phyloP scores from a whole-genome alignment of 2,797 vertebrate species.

The Coregonus sp. region DNA sequence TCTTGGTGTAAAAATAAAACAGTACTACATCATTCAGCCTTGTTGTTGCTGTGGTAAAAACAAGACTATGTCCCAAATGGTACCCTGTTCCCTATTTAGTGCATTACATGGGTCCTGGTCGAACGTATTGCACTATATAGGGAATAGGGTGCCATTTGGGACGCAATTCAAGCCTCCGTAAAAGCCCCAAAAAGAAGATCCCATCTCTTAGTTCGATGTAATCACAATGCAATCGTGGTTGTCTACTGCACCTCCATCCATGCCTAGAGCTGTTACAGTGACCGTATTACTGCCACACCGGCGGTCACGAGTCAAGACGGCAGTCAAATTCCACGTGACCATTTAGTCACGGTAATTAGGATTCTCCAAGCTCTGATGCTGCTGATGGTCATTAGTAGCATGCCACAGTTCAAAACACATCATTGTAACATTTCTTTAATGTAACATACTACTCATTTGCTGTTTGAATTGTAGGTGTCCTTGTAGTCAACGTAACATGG shows the following conservation, averaged over 20 bases:
- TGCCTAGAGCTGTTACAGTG: too few species aligned
- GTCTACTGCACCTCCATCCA: not conserved
- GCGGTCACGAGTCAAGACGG: too few species aligned
- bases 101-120: too few species aligned
- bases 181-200: not conserved
- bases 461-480: constrained; percentile 81
- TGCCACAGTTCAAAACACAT: not conserved
- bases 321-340: too few species aligned
- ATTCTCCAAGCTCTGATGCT: too few species aligned
- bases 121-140: too few species aligned
- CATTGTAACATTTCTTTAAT: not conserved
- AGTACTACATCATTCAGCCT: not conserved
- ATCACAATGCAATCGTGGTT: not conserved
- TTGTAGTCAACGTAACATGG: constrained; percentile 99
- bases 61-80: not conserved
- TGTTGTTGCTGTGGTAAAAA: not conserved
- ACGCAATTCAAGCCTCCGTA: too few species aligned
- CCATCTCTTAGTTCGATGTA: not conserved
- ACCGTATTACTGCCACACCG: too few species aligned
- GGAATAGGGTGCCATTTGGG: too few species aligned
- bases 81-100: too few species aligned
- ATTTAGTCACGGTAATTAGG: too few species aligned
- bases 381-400: too few species aligned
- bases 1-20: not conserved
- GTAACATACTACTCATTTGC: not conserved